Evolutionary conservation across 2,797 vertebrate species (phyloP).

Genomic region (Sciaenops ocellatus): DNA sequence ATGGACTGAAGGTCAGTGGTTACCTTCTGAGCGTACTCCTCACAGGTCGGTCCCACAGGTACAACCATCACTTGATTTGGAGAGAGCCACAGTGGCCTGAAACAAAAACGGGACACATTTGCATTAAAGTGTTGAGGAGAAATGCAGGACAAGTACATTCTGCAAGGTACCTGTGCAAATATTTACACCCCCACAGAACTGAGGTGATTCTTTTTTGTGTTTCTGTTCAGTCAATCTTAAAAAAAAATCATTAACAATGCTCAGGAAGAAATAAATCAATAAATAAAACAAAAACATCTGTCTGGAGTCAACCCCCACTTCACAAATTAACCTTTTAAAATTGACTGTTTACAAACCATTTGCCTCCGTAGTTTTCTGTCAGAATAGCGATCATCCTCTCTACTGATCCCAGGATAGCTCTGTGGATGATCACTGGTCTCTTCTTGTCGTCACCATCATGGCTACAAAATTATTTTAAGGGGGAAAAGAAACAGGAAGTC

Average conservation of each 20-base stretch:
- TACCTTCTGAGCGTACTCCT: slow-evolving; percentile 96
- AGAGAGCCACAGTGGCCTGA: slow-evolving; percentile 97
- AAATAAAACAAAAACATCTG: slow-evolving; percentile 2
- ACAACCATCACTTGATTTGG: slow-evolving; percentile 97
- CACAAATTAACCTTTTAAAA: slow-evolving; percentile 2
- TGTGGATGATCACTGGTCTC: slow-evolving; percentile 96
- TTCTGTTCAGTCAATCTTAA: not conserved
- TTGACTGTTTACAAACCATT: slow-evolving; percentile 88
- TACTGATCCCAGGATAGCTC: slow-evolving; percentile 96
- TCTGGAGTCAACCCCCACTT: not conserved
- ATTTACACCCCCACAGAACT: slow-evolving; percentile 3
- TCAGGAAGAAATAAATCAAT: not conserved
- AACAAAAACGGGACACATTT: slow-evolving; percentile 34
- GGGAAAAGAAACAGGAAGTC: not conserved
- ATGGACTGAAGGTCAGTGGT: slow-evolving; percentile 21
- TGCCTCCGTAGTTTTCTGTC: slow-evolving; percentile 97
- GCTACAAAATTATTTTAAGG: slow-evolving; percentile 72
- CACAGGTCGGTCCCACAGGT: slow-evolving; percentile 93
- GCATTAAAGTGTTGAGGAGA: slow-evolving; percentile 18
- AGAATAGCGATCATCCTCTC: slow-evolving; percentile 99
- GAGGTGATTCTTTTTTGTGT: not conserved
- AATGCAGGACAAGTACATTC: not conserved
- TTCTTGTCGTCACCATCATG: slow-evolving; percentile 96
- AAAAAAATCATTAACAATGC: slow-evolving; percentile 10
- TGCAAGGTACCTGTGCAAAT: slow-evolving; percentile 17